Percentiles rank a stretch among this genome's conserved stretches.
Evolutionary conservation across 2,113 vertebrate genomes (phyloP).

Genomic region (Panthera leo): DNA sequence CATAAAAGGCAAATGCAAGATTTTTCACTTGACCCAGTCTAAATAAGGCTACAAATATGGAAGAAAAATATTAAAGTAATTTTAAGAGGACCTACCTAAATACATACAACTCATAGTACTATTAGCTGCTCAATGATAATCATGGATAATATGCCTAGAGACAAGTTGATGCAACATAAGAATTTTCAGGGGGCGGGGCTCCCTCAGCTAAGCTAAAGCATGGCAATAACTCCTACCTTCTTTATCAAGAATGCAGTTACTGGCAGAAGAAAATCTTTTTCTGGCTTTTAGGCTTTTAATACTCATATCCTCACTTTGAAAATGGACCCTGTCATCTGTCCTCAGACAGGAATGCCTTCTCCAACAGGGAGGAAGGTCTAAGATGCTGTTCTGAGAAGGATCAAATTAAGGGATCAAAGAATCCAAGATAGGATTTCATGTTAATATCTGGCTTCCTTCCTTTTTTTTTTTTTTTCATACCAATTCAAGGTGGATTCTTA

Average conservation of each 20-base stretch:
- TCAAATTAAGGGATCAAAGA: conserved; percentile 47
- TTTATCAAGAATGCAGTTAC: neutral
- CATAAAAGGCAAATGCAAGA: conserved; percentile 63
- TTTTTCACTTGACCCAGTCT: conserved; percentile 66
- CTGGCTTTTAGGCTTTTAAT: conserved; percentile 20
- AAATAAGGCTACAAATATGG: conserved; percentile 61
- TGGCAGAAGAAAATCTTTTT: conserved; percentile 28
- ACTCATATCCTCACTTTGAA: neutral
- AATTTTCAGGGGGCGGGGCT: neutral
- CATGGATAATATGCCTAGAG: neutral
- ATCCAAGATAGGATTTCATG: neutral
- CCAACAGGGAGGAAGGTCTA: neutral
- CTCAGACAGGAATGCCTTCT: neutral
- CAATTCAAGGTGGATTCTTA: neutral
- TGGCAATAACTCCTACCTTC: neutral
- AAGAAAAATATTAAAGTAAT: neutral
- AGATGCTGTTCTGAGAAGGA: neutral
- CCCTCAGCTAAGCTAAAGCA: neutral
- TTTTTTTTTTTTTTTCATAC: neutral
- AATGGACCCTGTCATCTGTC: neutral
- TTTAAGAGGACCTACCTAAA: neutral
- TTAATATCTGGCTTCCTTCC: neutral
- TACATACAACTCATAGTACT: neutral
- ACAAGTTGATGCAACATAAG: neutral
- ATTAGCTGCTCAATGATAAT: neutral